Evolutionary conservation across 2,888 invertebrate genomes (phyloP), one percentile per base, ranked within the genome.

Genomic region (Stenodema calcarata): DNA sequence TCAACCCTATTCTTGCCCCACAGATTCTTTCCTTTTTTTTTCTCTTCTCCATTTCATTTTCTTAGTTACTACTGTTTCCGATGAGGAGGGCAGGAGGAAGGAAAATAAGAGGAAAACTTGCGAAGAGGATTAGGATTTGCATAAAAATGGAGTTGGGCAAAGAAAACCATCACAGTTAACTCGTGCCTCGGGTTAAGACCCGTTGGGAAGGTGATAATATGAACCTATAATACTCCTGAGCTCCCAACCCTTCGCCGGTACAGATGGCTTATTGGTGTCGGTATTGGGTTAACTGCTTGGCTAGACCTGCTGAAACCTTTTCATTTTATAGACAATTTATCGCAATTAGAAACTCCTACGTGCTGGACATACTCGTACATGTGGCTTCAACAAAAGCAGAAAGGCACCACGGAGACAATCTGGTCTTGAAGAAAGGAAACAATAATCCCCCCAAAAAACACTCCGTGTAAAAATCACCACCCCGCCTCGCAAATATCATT

Each of bases 101-200:
- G 62, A 23, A 23, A 62, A 62, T 62, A 44, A 78, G 44, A 44
- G 75, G 73, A 84, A 84, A 84, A 84, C 84, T 82, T 69, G 82
- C 23, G 62, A 75, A n/a, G 54, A 41, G 70, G 73, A 73, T 84
- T 73, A 44, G 70, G 75, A 84, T 84, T 84, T 41, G 44, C 84
- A 84, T 84, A 84, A 84, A 84, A 84, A 84, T 84, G 75, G 84
- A 84, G 84, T 84, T 75, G 73, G 73, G 44, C 27, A 47, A 75
- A 84, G 84, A 84, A 84, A 84, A 50, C 73, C 73, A 70, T 73
- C 41, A 73, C 75, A 42, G 62, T 18, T 62, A 62, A 62, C 62
- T 18, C 62, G 62, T 23, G 62, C 30, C 84, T 27, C 73, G 82
- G 69, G 82, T 23, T 1, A 41, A 18, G 44, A 11, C 14, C 18